Conservation (phyloP, 2,113 vertebrate species). For the Deroptyus accipitrinus region DNA sequence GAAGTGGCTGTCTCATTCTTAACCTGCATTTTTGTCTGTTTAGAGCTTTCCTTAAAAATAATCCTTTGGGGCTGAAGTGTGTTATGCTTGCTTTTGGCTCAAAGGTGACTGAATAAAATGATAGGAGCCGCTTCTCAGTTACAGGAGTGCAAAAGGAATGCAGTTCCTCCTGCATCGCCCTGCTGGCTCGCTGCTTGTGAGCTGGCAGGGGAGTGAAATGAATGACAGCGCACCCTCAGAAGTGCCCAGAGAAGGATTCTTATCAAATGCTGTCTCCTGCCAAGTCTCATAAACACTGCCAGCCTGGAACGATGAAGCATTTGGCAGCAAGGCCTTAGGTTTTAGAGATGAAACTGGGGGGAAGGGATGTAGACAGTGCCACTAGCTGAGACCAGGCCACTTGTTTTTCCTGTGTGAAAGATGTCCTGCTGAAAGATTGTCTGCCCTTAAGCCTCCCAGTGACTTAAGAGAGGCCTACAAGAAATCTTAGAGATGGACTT, state of each 20-base stretch:
- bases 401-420: not conserved
- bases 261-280: conserved; percentile 42
- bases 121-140: not conserved
- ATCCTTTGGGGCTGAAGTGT: not conserved
- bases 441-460: not conserved
- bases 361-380: not conserved
- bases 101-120: conserved; percentile 17
- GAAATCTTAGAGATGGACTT: not conserved
- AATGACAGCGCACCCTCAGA: conserved; percentile 29
- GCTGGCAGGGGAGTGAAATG: conserved; percentile 3
- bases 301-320: not conserved
- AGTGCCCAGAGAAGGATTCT: conserved; percentile 27
- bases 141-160: conserved; percentile 31
- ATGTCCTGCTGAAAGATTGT: not conserved
- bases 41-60: conserved; percentile 30
- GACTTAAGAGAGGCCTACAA: not conserved
- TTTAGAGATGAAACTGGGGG: not conserved
- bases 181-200: conserved; percentile 10
- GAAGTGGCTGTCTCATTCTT: conserved; percentile 1
- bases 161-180: not conserved
- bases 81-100: not conserved
- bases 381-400: not conserved
- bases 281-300: conserved; percentile 7
- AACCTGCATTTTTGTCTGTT: not conserved
- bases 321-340: not conserved